Percentiles rank a stretch among this genome's conserved stretches.
Conservation (phyloP, 2,113 vertebrate genomes). For the Gorsachius goisagi region DNA sequence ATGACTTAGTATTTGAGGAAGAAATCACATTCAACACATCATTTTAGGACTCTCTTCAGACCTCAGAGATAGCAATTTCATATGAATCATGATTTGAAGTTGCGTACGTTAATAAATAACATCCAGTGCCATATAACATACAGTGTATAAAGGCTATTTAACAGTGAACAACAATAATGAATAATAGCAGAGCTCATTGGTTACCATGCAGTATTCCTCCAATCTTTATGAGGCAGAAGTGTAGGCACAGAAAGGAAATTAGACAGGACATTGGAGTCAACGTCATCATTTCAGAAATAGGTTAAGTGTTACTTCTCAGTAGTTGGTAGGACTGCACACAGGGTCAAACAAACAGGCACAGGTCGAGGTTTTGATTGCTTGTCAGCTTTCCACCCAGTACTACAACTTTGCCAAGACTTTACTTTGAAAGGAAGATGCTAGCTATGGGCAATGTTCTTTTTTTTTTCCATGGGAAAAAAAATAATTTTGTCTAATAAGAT, state of each 20-base stretch:
- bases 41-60: background rate
- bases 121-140: background rate
- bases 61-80: background rate
- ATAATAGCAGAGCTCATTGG: background rate
- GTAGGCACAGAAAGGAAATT: conserved; percentile 3
- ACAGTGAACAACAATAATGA: background rate
- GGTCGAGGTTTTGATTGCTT: background rate
- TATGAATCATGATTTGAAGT: background rate
- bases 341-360: background rate
- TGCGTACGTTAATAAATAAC: background rate
- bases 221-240: background rate
- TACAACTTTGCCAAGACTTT: background rate
- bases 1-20: background rate
- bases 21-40: background rate
- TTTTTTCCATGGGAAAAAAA: background rate
- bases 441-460: background rate
- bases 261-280: background rate
- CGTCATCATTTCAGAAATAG: background rate
- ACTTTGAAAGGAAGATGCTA: background rate
- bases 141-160: background rate
- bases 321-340: background rate
- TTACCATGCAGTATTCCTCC: background rate
- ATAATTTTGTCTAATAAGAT: background rate
- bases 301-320: background rate
- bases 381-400: background rate